phyloP scores from a whole-genome alignment of 2,797 vertebrate species.

The Oceanodroma leucorhoa region DNA sequence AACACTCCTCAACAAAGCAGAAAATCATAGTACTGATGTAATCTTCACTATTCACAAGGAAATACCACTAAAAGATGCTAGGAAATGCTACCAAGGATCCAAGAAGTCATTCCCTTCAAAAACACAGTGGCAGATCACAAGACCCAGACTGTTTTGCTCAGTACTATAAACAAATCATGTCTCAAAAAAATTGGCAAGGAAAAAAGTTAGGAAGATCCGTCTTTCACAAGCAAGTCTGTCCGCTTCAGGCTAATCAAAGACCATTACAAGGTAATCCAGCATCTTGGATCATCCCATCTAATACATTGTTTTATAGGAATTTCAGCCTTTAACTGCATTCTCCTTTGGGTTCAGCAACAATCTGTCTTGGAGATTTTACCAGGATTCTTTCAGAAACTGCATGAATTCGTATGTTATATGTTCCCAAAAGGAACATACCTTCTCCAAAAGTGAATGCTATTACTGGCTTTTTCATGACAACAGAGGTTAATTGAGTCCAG shows the following conservation, averaged over 20 bases:
- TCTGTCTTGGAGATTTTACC: not conserved
- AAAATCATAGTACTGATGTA: not conserved
- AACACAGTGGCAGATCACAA: not conserved
- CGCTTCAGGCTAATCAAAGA: not conserved
- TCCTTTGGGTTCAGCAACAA: not conserved
- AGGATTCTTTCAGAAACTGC: not conserved
- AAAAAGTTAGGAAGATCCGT: not conserved
- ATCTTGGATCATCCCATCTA: not conserved
- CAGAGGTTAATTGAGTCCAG: not conserved
- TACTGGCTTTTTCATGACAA: not conserved
- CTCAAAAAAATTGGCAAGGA: not conserved
- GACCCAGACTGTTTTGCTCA: rapidly evolving
- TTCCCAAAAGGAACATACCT: not conserved
- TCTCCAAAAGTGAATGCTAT: not conserved
- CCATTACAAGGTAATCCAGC: not conserved
- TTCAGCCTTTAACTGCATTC: not conserved
- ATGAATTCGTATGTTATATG: not conserved
- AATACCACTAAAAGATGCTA: not conserved
- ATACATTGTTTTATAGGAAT: not conserved
- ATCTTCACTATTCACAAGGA: not conserved
- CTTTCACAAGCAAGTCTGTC: not conserved
- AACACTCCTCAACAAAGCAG: not conserved
- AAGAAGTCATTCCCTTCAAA: not conserved
- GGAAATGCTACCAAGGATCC: not conserved
- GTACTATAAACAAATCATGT: not conserved